Percentiles rank a stretch among this genome's conserved stretches.
Conservation (phyloP, 2,888 invertebrate genomes). For the Autographa gamma region DNA sequence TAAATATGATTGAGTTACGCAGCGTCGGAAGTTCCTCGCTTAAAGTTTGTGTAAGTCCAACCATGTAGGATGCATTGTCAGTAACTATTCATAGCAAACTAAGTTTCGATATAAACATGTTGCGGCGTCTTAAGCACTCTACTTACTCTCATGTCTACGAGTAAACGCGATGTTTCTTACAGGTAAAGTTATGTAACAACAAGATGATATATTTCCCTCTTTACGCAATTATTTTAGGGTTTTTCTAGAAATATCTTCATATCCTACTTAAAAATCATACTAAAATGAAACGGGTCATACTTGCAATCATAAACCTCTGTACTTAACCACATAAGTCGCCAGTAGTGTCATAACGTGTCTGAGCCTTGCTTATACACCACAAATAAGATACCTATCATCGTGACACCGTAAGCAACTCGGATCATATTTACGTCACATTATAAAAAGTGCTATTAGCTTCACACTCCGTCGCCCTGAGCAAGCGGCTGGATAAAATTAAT, state of each 20-base stretch:
- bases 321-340: too few relatives aligned
- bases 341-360: not conserved
- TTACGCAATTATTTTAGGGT: too few relatives aligned
- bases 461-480: slow-evolving; percentile 46
- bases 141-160: not conserved
- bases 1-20: slow-evolving; percentile 7
- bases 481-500: slow-evolving; percentile 53
- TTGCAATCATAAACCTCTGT: not conserved
- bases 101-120: not conserved
- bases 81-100: not conserved
- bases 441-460: slow-evolving; percentile 35
- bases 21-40: not conserved
- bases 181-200: not conserved
- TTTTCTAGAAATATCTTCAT: too few relatives aligned
- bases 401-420: slow-evolving; percentile 8
- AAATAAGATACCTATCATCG: not conserved
- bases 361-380: not conserved
- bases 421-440: slow-evolving; percentile 20
- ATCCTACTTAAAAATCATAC: not conserved
- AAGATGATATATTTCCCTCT: too few relatives aligned
- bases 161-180: not conserved
- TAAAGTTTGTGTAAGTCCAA: not conserved
- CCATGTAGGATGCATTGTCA: not conserved
- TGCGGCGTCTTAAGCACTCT: not conserved
- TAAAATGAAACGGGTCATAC: not conserved